Base-by-base conservation (phyloP, 2,797 vertebrate species). In the Cyprinodon diabolis region DNA sequence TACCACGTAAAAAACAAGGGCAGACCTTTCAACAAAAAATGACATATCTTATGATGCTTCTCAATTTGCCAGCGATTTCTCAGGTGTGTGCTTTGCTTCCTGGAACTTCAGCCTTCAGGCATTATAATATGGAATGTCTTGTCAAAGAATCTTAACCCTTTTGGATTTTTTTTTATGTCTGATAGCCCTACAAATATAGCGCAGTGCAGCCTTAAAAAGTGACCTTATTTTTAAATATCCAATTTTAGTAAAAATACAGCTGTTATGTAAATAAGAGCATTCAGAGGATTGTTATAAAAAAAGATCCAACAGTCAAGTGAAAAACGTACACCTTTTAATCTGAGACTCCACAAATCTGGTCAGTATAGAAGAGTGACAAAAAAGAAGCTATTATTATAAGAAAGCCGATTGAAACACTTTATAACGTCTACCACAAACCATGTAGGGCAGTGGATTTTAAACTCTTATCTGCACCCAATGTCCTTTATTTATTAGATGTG, bases 51-150 rank as follows among this genome's bases (percentile, higher is more conserved):
- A 30, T 68, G 68, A n/a, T 54, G 56, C 54, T 21, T 76, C 58
- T 71, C 67, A 76, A 76, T 85, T 79, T 72, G 65, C 30, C 58
- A 47, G 72, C 68, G 86, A 49, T 84, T 84, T 80, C 78, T 71
- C 14, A 82, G 60, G 75, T 82, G 37, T 82, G 58, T 81, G 85
- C 87, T 80, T 72, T 83, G 69, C 80, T 49, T 79, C 82, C 76
- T 76, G 77, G 76, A 56, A 30, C 25, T 82, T 69, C 57, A 66
- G 63, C 37, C 78, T 67, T 63, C 14, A 76, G 66, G 70, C 72
- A 55, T 56, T 60, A 51, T 56, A 72, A 69, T 77, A 70, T 74
- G 66, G 74, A 63, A 19, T 21, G 9, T 63, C 37, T 43, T 43
- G 19, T 19, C 40, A 63, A 63, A 63, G 19, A 21, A 21, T 43